Evolutionary conservation across 2,888 invertebrate genomes (phyloP), one percentile per base, ranked within the genome.

Genomic region (Scaptomyza tumidula): DNA sequence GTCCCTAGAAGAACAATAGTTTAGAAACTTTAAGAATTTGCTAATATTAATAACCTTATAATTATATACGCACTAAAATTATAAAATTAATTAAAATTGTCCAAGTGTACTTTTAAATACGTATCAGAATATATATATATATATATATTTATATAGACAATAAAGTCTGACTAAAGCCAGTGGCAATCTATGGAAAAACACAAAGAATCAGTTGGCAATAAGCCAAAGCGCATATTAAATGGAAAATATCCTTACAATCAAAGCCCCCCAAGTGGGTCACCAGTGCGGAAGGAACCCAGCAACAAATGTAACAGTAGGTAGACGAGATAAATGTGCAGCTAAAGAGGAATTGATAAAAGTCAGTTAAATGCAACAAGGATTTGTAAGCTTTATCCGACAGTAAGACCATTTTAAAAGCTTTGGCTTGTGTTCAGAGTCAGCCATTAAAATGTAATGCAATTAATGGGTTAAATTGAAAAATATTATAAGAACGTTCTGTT

Each of bases 161-260:
- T 50, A 50, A 50, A 24, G 50, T 6, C 43, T 24, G 16, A n/a
- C 55, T 45, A 13, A 6, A 50, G 31, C 37, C 45, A 27, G 27
- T 11, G 14, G 43, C 65, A 55, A 55, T 57, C 56, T 61, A 35
- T 49, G 43, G 59, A 66, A 68, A 50, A 43, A 29, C n/a, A 52
- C 27, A 57, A 53, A 46, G 69, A 66, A 70, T 80, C 75, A 66
- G 83, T 78, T 83, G 82, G 86, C 84, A 78, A 71, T 74, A 60
- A 71, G 86, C 82, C 84, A 83, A 57, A 55, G 61, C 58, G 59
- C 71, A 76, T 78, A 85, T 82, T 73, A 78, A 78, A 80, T 54
- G 66, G 76, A 60, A 50, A 11, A 44, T 37, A 60, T 71, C 39
- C 53, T 48, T 60, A 39, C 13, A 49, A 52, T 41, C 53, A 37